Evolutionary conservation across 2,797 vertebrate genomes (phyloP).

Genomic region (Remorina albescens): DNA sequence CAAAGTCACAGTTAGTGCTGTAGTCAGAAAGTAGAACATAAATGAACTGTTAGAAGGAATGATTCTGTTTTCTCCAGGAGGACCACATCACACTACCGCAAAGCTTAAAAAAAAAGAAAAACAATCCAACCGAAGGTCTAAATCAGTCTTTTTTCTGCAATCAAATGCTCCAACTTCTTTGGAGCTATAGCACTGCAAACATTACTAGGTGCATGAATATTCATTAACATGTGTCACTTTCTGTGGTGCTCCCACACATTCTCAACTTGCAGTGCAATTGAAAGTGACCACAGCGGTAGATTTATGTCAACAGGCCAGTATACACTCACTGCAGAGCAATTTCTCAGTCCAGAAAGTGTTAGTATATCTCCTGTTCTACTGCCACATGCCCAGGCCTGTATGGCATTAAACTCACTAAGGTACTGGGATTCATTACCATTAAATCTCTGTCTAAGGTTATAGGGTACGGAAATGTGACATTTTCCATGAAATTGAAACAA

Average conservation of each 20-base stretch:
- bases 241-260: conserved; percentile 48
- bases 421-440: conserved; percentile 78
- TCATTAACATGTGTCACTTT: conserved; percentile 73
- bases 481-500: conserved; percentile 78
- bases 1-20: neutral
- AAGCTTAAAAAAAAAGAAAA: neutral
- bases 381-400: conserved; percentile 61
- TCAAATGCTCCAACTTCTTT: conserved; percentile 33
- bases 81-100: neutral
- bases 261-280: conserved; percentile 57
- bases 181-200: conserved; percentile 48
- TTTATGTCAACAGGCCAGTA: conserved; percentile 67
- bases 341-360: conserved; percentile 66
- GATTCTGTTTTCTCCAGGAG: neutral
- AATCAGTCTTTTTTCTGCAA: conserved; percentile 27
- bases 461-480: conserved; percentile 76
- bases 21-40: neutral
- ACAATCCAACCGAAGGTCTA: conserved; percentile 12
- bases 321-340: conserved; percentile 67
- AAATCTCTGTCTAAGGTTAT: conserved; percentile 77
- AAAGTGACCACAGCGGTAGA: conserved; percentile 70
- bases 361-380: conserved; percentile 78
- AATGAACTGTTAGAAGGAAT: neutral
- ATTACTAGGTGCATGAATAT: conserved; percentile 65
- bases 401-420: conserved; percentile 71